Evolutionary conservation across 2,888 invertebrate species (phyloP).

Genomic region (Ichneumoninae sp.): DNA sequence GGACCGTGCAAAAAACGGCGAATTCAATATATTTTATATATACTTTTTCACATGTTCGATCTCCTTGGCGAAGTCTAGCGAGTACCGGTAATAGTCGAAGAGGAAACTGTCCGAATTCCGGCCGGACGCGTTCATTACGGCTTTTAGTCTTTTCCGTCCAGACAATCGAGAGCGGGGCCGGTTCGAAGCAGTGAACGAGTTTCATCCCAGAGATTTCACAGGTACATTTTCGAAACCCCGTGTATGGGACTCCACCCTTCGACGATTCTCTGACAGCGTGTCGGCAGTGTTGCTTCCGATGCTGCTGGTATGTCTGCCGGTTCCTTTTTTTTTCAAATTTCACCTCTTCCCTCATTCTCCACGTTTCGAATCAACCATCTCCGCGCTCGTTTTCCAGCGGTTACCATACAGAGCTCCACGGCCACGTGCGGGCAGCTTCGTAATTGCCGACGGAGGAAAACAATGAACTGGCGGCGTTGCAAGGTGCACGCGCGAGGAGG

Average conservation of each 20-base stretch:
- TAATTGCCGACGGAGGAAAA: slow-evolving; percentile 42
- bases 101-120: slow-evolving; percentile 12
- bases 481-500: slow-evolving; percentile 4
- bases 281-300: neutral
- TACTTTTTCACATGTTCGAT: neutral
- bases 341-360: slow-evolving; percentile 13
- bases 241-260: slow-evolving; percentile 28
- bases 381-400: slow-evolving; percentile 23
- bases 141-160: slow-evolving; percentile 34
- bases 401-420: neutral
- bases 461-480: slow-evolving; percentile 35
- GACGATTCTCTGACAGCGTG: slow-evolving; percentile 7
- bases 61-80: neutral
- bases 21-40: too few species aligned
- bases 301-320: slow-evolving; percentile 4
- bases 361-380: slow-evolving; percentile 19
- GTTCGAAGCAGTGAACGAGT: slow-evolving; percentile 30
- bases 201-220: slow-evolving; percentile 23
- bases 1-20: too few species aligned
- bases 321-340: slow-evolving; percentile 9
- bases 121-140: slow-evolving; percentile 43
- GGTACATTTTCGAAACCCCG: neutral
- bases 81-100: neutral
- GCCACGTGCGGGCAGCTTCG: slow-evolving; percentile 26
- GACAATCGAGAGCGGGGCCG: neutral